Evolutionary conservation across 1,140 invertebrate species (phyloP).

Genomic region (Littorina saxatilis): DNA sequence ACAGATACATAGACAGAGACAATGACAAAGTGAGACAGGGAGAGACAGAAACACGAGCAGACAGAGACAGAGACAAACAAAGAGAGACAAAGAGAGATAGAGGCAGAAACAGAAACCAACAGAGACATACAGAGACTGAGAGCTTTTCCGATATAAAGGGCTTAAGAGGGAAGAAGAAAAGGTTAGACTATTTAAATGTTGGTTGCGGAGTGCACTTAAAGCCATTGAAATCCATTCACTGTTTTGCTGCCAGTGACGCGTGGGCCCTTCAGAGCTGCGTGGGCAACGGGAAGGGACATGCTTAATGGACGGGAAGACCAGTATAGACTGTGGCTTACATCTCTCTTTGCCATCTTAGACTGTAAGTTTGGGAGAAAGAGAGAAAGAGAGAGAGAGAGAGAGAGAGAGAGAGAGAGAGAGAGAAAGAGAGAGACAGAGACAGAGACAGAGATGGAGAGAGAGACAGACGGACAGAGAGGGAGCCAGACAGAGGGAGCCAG

Average conservation of each 20-base stretch:
- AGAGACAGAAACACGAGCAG: background rate
- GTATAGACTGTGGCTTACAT: too few species aligned
- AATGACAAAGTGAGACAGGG: background rate
- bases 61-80: background rate
- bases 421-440: background rate
- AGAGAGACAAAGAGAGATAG: background rate
- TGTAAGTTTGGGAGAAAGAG: background rate
- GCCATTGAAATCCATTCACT: background rate
- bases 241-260: background rate
- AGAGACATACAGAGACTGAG: background rate
- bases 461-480: too few species aligned
- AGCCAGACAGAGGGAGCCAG: too few species aligned
- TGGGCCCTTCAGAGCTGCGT: background rate
- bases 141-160: background rate
- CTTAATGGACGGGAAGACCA: background rate
- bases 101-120: background rate
- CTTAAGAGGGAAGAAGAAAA: background rate
- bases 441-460: too few species aligned
- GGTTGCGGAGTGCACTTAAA: background rate
- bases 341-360: too few species aligned
- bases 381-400: conserved; percentile 35
- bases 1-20: background rate
- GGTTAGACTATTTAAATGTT: background rate
- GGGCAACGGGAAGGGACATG: background rate
- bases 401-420: conserved; percentile 35